Percentiles rank a stretch among this genome's conserved stretches.
Conservation (phyloP, 2,797 vertebrate genomes). For the Mionectes olivaceus region DNA sequence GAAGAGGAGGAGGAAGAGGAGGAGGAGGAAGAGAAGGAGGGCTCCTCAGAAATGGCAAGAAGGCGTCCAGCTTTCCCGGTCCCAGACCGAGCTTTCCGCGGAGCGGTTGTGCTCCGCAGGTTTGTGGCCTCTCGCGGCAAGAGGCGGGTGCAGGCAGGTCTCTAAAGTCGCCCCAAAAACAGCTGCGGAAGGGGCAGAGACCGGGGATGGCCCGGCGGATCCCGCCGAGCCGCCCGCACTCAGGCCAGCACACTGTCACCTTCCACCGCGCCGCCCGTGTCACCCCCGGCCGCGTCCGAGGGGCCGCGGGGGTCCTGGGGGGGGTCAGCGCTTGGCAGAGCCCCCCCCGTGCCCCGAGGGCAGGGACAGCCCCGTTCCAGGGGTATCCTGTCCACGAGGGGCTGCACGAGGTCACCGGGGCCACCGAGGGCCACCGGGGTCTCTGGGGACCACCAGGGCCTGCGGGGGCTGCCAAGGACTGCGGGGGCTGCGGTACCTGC, state of each 20-base stretch:
- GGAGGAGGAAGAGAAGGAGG: not conserved
- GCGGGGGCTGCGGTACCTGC: not conserved
- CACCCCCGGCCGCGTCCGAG: not conserved
- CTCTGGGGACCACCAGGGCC: not conserved
- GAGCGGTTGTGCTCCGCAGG: conserved; percentile 29
- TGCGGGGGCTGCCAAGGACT: not conserved
- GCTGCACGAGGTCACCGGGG: not conserved
- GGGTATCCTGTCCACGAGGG: not conserved
- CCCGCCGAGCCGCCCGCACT: conserved; percentile 10
- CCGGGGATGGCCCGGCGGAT: not conserved
- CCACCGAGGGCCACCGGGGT: not conserved
- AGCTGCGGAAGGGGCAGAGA: conserved; percentile 64
- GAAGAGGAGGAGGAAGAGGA: not conserved
- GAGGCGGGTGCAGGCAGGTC: conserved; percentile 47
- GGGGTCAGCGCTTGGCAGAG: not conserved
- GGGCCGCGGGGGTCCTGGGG: not conserved
- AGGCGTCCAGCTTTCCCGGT: conserved; percentile 56
- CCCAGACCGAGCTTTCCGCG: conserved; percentile 57
- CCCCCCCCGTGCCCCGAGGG: not conserved
- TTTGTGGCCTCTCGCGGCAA: conserved; percentile 4
- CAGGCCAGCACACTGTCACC: not conserved
- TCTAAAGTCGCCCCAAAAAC: conserved; percentile 4
- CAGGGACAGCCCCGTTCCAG: not conserved
- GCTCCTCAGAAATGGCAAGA: conserved; percentile 20
- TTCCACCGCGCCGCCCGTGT: not conserved